Conservation (phyloP, 2,113 vertebrate species). For the Archilochus colubris region DNA sequence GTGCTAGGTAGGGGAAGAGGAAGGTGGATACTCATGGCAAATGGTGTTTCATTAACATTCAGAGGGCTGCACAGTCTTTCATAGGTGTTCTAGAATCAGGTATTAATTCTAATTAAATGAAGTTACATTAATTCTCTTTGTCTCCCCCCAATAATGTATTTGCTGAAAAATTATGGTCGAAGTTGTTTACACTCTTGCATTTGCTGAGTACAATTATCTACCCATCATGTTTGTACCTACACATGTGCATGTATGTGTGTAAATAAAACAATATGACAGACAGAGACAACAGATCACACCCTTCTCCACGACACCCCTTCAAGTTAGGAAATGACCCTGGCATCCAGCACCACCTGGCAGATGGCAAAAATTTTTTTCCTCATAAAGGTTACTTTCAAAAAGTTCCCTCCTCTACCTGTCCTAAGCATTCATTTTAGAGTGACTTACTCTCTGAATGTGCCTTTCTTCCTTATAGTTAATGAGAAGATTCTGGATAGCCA, state of each 20-base stretch:
- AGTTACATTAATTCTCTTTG: not conserved
- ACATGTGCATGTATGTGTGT: no score
- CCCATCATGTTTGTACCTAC: not conserved
- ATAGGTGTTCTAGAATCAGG: not conserved
- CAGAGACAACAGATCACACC: not conserved
- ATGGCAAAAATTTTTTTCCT: not conserved
- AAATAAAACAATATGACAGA: not conserved
- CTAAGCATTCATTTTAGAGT: not conserved
- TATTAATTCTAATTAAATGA: not conserved
- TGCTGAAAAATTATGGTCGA: not conserved
- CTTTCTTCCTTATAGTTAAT: not conserved
- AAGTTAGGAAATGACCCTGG: not conserved
- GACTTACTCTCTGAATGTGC: not conserved
- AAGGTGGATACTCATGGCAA: accelerated
- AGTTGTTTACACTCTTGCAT: not conserved
- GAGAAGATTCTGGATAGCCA: not conserved
- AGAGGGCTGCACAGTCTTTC: not conserved
- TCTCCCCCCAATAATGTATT: not conserved
- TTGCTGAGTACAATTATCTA: not conserved
- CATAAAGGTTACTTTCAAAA: not conserved
- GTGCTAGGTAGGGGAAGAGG: not conserved
- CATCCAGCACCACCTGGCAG: not conserved
- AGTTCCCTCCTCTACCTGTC: not conserved
- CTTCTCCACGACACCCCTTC: not conserved
- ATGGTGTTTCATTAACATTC: not conserved